Evolutionary conservation across 2,797 vertebrate species (phyloP), one percentile per base, ranked within the genome.

Genomic region (Epinephelus awoara): DNA sequence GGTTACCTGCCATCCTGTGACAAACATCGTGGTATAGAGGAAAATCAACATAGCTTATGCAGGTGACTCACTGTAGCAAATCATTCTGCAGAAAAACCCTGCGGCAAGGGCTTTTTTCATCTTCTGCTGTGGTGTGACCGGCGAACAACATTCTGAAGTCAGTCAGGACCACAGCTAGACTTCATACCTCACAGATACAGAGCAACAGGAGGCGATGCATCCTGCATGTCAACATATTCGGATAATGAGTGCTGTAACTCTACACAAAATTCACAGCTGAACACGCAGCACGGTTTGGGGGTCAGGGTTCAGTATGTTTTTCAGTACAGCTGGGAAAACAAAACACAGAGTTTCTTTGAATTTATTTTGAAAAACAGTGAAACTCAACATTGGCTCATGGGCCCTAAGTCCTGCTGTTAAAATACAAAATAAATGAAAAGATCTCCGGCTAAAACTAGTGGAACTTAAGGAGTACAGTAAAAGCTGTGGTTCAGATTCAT

Each of bases 11-110:
- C 55, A 63, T 64, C n/a, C 23, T 40, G 51, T 71, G 57, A 69
- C 46, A 75, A 72, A 75, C 67, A 68, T 40, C 56, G 42, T 23
- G 17, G 13, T 38, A 51, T 15, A 17, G 23, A 56, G 23, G 23
- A 46, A 77, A 82, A 74, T 67, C 59, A 51, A 47, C 63, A 68
- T 29, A 61, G n/a, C 69, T 66, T 66, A 44, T 72, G 23, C 62
- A 68, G 46, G 65, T 76, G 40, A 69, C 17, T 67, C 75, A 75
- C 44, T 55, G 46, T 18, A 47, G 46, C 15, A 54, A 76, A 67
- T 46, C 72, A 47, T 65, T 57, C 27, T 40, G 17, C 49, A 50
- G 38, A 70, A 66, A 34, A 83, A n/a, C 23, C 10, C 40, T 57
- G 62, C 38, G 67, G 49, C 21, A 58, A 61, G 40, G 64, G 23